A percentile compares a stretch with the other conserved stretches of the same genome.
These are phyloP conservation scores for Zootoca vivipara DNA, from an alignment of 2,113 vertebrate species.

Conservation along the genomic window DNA sequence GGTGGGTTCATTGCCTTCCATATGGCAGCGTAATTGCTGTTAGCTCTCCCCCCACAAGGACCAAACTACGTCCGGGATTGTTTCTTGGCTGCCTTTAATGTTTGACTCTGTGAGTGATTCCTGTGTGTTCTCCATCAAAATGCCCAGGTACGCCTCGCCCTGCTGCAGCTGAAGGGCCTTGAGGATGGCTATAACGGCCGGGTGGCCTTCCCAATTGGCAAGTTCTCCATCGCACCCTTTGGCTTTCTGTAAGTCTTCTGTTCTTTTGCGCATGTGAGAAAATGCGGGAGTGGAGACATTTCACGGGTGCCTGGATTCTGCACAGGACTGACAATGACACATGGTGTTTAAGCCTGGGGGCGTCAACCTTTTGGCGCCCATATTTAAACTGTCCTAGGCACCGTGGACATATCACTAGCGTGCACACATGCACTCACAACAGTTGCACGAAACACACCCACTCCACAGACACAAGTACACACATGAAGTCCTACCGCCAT, in stretches of 20 bases:
- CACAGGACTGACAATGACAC: neutral
- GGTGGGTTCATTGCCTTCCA: no score
- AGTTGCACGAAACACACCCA: no score
- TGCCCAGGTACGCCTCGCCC: slow-evolving; percentile 83
- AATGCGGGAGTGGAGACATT: neutral
- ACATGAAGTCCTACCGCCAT: no score
- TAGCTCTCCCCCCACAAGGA: no score
- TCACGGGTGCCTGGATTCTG: neutral
- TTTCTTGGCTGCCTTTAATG: neutral
- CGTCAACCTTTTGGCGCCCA: no score
- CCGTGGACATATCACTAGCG: no score
- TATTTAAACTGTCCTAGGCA: no score
- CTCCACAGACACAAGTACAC: no score
- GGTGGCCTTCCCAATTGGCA: slow-evolving; percentile 76
- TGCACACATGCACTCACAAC: no score
- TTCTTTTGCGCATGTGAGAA: neutral
- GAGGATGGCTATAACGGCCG: slow-evolving; percentile 87
- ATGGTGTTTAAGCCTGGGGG: neutral
- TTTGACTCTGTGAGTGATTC: neutral
- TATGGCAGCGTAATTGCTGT: no score
- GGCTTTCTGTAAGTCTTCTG: slow-evolving; percentile 89
- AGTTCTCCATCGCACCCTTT: slow-evolving; percentile 82
- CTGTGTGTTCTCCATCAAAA: neutral
- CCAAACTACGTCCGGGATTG: no score
- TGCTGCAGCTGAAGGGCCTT: slow-evolving; percentile 92